Base-by-base conservation (phyloP, 1,140 invertebrate species). In the Leptinotarsa defecta region DNA sequence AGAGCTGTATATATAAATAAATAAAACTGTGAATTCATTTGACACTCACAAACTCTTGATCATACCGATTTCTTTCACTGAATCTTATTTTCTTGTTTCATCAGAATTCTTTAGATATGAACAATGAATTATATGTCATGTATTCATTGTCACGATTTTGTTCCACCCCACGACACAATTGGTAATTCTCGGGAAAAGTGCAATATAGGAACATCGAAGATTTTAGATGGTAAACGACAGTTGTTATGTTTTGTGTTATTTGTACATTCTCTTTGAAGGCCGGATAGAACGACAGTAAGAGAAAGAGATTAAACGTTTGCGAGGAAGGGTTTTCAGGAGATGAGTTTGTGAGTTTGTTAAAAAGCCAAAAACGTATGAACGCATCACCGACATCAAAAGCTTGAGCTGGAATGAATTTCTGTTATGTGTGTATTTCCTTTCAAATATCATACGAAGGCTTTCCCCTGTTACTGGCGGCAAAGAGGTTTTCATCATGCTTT, bases 341-440 rank as follows among this genome's bases (percentile, higher is more conserved):
- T 68, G 63, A 65, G 64, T 74, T 69, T 67, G 71, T 49, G 73
- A 74, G 73, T 74, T 69, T 73, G 63, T 69, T 68, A 69, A 74
- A 74, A 74, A 74, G 65, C 73, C 73, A 70, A 74, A 74, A 69
- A 74, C 67, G 67, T 62, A 70, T 62, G 62, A 52, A 68, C 73
- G 73, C 73, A 63, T 61, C 73, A 48, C 48, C 49, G 52, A 48
- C 73, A 34, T 74, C 73, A 74, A 74, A 74, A 70, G 73, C 22
- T 68, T 13, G n/a, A 20, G 52, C 34, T 61, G 67, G 57, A 74
- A 74, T 74, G 73, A 74, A 74, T 74, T 74, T 68, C 73, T 70
- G 73, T 68, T 74, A 68, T 68, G 67, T 69, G 73, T 74, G 67
- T 74, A 73, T 65, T 73, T 73, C 67, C 43, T 68, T 68, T 68